Evolutionary conservation across 2,113 vertebrate genomes (phyloP).

Genomic region (Clupea harengus): DNA sequence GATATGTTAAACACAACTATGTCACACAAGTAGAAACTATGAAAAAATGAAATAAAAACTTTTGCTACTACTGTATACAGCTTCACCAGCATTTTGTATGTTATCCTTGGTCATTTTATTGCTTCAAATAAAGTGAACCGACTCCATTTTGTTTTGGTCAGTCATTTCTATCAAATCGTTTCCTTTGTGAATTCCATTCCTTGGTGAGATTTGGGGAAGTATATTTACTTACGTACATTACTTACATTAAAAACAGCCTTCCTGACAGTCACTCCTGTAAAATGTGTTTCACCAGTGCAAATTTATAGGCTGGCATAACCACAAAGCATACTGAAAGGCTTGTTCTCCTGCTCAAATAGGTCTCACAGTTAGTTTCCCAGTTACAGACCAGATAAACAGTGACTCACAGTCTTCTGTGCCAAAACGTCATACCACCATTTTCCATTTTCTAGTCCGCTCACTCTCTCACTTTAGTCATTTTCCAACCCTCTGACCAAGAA

Average conservation of each 20-base stretch:
- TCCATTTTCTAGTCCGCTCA: constrained; percentile 55
- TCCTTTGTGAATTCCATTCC: neutral
- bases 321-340: constrained; percentile 20
- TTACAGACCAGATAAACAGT: constrained; percentile 69
- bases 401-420: constrained; percentile 68
- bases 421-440: constrained; percentile 69
- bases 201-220: neutral
- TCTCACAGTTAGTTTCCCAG: constrained; percentile 56
- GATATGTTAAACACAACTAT: constrained; percentile 40
- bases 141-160: constrained; percentile 47
- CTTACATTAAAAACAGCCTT: neutral
- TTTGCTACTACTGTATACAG: constrained; percentile 70
- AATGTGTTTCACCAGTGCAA: neutral
- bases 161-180: neutral
- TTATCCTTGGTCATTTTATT: constrained; percentile 50
- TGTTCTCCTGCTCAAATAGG: constrained; percentile 43
- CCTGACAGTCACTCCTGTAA: neutral
- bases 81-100: constrained; percentile 57
- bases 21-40: constrained; percentile 22
- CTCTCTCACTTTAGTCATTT: constrained; percentile 4
- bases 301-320: constrained; percentile 13
- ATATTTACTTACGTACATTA: neutral
- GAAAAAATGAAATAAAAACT: constrained; percentile 47
- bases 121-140: constrained; percentile 63
- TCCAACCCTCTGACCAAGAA: constrained; percentile 33